phyloP scores from a whole-genome alignment of 2,888 invertebrate genomes.

The Stramonita haemastoma region DNA sequence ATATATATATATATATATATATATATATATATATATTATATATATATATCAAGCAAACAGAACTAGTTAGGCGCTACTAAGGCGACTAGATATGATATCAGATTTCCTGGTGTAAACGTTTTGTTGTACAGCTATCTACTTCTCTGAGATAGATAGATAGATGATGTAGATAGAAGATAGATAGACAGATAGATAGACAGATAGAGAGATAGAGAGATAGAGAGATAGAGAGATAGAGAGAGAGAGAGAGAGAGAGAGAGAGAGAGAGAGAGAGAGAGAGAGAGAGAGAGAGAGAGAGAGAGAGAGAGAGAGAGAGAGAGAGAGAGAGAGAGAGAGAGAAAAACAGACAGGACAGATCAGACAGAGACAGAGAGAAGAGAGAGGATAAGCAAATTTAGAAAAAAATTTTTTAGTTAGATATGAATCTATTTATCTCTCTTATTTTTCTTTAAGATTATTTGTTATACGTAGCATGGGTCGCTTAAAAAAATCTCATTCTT shows the following conservation, averaged over 20 bases:
- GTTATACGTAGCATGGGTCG: too few species aligned
- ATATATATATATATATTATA: too few species aligned
- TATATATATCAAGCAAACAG: not conserved
- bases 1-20: not conserved
- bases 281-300: constrained; percentile 6
- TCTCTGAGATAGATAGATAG: too few species aligned
- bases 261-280: constrained; percentile 19
- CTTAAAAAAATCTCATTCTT: too few species aligned
- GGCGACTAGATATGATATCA: too few species aligned
- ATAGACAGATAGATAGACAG: not conserved
- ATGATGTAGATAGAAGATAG: not conserved
- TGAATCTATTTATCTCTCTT: too few species aligned
- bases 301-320: constrained; percentile 9
- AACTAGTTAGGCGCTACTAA: not conserved
- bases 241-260: not conserved
- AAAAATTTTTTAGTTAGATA: too few species aligned
- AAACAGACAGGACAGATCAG: not conserved
- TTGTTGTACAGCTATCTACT: too few species aligned
- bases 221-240: not conserved
- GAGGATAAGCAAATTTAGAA: not conserved
- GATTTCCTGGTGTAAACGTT: too few species aligned
- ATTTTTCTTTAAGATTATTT: too few species aligned
- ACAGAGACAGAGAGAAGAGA: not conserved
- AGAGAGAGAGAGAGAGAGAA: not conserved
- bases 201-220: too few species aligned